A percentile compares a stretch with the other conserved stretches of the same genome.
Evolutionary conservation across 1,140 invertebrate genomes (phyloP).

Genomic region (Atta colombica): DNA sequence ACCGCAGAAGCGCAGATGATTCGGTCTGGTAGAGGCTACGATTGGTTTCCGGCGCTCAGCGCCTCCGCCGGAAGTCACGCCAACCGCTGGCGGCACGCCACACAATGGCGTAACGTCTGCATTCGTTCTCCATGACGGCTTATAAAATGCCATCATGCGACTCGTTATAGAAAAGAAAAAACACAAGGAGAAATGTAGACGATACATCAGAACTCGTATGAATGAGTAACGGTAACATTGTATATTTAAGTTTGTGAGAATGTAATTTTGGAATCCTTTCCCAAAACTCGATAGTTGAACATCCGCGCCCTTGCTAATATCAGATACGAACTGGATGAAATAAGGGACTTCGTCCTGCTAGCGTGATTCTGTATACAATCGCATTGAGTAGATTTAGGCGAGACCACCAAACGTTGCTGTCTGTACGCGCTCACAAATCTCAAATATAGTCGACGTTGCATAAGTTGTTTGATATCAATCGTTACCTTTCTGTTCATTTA

Average conservation of each 20-base stretch:
- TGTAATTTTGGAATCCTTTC: neutral
- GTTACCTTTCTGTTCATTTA: no score
- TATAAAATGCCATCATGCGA: constrained; percentile 1
- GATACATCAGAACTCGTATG: neutral
- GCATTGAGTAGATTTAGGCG: constrained; percentile 38
- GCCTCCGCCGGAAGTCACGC: constrained; percentile 80
- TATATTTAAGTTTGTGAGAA: neutral
- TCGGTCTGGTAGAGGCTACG: constrained; percentile 77
- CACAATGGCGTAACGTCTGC: constrained; percentile 59
- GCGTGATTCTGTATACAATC: constrained; percentile 60
- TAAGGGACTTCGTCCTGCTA: constrained; percentile 49
- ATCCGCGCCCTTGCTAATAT: constrained; percentile 54
- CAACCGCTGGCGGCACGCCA: constrained; percentile 75
- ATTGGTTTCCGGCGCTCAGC: constrained; percentile 80
- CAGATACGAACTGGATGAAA: constrained; percentile 61
- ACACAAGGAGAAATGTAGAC: neutral
- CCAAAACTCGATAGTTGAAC: neutral
- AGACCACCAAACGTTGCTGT: constrained; percentile 12
- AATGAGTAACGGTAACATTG: neutral
- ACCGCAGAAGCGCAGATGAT: constrained; percentile 78
- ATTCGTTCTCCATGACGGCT: constrained; percentile 19
- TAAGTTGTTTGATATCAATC: neutral
- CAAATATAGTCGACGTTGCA: neutral
- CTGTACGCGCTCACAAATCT: constrained; percentile 21
- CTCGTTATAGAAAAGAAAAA: neutral